Conservation (phyloP, 2,888 invertebrate species). For the Phrixothrix hirtus region DNA sequence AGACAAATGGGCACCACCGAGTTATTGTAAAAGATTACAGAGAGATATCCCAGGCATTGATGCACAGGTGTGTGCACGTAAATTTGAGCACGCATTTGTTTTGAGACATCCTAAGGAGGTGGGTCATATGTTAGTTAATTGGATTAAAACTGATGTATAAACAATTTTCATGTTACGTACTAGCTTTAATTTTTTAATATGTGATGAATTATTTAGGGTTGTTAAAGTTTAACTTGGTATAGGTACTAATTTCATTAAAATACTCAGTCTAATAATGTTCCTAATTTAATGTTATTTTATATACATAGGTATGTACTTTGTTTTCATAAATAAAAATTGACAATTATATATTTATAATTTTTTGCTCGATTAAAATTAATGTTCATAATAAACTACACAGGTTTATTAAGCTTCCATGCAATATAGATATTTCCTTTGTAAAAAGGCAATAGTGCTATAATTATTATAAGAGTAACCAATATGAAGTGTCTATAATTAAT, state of each 20-base stretch:
- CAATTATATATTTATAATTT: too few species aligned
- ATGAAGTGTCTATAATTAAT: too few species aligned
- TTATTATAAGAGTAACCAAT: too few species aligned
- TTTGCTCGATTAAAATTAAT: too few species aligned
- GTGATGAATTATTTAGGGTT: background rate
- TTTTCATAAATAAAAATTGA: too few species aligned
- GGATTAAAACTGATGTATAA: conserved; percentile 42
- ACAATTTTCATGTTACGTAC: too few species aligned
- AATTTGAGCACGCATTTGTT: conserved; percentile 81
- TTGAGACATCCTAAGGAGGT: conserved; percentile 65
- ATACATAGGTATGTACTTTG: background rate
- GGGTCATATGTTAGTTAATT: conserved; percentile 51
- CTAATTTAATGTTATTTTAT: background rate
- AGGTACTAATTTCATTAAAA: background rate
- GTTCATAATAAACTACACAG: too few species aligned
- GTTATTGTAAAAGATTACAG: conserved; percentile 70
- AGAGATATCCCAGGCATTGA: conserved; percentile 64
- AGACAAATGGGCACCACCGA: conserved; percentile 84
- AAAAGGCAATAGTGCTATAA: too few species aligned
- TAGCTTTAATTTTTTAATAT: too few species aligned
- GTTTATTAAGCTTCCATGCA: too few species aligned
- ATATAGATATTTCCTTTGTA: too few species aligned
- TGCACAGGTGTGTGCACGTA: conserved; percentile 63
- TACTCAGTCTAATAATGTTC: too few species aligned
- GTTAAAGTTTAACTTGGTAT: background rate